Conservation (phyloP, 2,888 invertebrate species). For the Metopia argyrocephala region DNA sequence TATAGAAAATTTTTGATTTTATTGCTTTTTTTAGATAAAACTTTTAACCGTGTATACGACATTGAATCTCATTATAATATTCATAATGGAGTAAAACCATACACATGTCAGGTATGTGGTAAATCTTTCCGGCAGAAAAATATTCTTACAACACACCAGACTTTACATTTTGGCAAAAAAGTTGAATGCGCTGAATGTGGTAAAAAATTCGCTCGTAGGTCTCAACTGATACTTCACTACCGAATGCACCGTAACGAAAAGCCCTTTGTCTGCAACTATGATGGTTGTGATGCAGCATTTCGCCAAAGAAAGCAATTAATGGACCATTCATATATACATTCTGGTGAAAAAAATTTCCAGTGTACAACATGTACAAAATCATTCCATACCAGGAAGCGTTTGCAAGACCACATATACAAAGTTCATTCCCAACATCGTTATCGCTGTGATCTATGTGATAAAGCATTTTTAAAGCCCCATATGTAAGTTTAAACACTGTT, state of each 20-base stretch:
- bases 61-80: constrained; percentile 60
- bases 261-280: constrained; percentile 60
- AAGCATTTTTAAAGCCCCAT: constrained; percentile 60
- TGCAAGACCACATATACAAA: constrained; percentile 60
- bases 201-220: constrained; percentile 62
- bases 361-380: constrained; percentile 53
- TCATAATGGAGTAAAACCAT: constrained; percentile 57
- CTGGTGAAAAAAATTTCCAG: constrained; percentile 56
- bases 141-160: constrained; percentile 60
- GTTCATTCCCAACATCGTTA: constrained; percentile 59
- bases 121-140: constrained; percentile 63
- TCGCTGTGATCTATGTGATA: constrained; percentile 59
- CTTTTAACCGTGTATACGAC: constrained; percentile 58
- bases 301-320: constrained; percentile 63
- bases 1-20: not conserved
- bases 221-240: constrained; percentile 62
- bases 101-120: constrained; percentile 57
- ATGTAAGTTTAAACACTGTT: constrained; percentile 56
- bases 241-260: constrained; percentile 64
- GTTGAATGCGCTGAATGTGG: constrained; percentile 63
- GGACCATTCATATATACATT: constrained; percentile 60
- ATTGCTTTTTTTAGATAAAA: constrained; percentile 43
- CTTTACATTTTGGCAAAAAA: constrained; percentile 61
- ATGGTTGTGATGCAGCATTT: constrained; percentile 59
- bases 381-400: constrained; percentile 62